These are phyloP conservation scores for Selene dorsalis DNA, from an alignment of 2,797 vertebrate genomes.

Conservation along the genomic window DNA sequence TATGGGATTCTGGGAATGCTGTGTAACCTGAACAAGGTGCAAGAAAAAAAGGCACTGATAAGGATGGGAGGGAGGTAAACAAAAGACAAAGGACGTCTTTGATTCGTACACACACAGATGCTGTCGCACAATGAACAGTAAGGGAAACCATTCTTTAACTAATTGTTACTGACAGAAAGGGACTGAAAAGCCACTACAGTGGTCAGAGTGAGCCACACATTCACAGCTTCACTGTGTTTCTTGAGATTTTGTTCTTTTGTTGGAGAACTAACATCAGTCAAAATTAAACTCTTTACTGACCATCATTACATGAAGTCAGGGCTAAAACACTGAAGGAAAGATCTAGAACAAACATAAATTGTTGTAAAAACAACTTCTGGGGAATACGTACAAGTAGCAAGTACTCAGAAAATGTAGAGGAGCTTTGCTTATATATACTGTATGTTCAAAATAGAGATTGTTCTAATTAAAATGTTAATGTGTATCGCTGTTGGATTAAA, in stretches of 20 bases:
- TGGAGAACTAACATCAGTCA: too few species aligned
- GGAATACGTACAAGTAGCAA: neutral
- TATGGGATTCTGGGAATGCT: conserved; percentile 37
- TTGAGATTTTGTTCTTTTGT: neutral
- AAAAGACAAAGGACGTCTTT: conserved; percentile 27
- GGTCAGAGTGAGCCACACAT: neutral
- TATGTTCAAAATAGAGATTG: conserved; percentile 3
- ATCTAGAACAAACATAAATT: neutral
- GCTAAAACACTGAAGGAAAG: neutral
- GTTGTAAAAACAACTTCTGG: neutral
- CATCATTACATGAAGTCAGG: neutral
- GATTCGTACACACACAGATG: neutral
- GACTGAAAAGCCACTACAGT: neutral
- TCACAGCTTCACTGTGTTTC: neutral
- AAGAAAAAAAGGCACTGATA: conserved; percentile 5
- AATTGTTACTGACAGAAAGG: neutral
- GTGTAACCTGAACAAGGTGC: conserved; percentile 27
- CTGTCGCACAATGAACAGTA: conserved; percentile 2
- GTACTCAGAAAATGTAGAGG: neutral
- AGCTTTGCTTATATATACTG: conserved; percentile 10
- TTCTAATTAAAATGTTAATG: conserved; percentile 21
- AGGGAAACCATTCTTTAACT: conserved; percentile 4
- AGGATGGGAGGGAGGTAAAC: conserved; percentile 1
- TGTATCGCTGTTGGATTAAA: conserved; percentile 18
- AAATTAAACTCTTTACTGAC: neutral